A percentile compares a stretch with the other conserved stretches of the same genome.
These are phyloP conservation scores for Dendrocincla tyrannina DNA, from an alignment of 2,797 vertebrate species.

Conservation along the genomic window DNA sequence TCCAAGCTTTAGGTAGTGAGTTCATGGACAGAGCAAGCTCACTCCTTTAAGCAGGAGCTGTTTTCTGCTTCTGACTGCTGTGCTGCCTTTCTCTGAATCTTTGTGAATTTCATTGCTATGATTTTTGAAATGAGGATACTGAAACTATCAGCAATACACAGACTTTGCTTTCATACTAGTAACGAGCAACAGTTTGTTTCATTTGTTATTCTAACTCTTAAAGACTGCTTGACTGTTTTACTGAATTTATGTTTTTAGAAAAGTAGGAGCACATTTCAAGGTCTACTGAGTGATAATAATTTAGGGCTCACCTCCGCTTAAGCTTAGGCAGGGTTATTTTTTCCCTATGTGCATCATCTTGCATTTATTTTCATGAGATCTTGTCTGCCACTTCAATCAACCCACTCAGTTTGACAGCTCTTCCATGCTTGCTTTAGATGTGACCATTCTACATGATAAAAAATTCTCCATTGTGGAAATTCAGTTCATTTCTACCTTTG, in stretches of 20 bases:
- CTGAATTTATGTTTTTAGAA: background rate
- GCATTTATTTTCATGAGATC: background rate
- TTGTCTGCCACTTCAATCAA: background rate
- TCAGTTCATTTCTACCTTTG: background rate
- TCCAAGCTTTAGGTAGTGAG: accelerated
- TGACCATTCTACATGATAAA: background rate
- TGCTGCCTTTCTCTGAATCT: background rate
- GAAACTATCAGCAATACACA: background rate
- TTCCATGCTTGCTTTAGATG: background rate
- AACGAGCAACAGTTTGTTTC: background rate
- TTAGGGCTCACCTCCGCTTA: background rate
- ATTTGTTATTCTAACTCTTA: background rate
- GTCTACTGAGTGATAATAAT: background rate
- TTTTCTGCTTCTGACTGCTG: background rate
- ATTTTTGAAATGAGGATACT: background rate
- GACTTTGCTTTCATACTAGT: background rate
- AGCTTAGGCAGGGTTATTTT: background rate
- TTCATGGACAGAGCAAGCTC: background rate
- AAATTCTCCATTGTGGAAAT: background rate
- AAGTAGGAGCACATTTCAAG: background rate
- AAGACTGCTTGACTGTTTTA: background rate
- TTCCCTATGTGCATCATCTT: background rate
- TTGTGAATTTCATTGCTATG: background rate
- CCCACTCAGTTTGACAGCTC: background rate
- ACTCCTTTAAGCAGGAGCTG: background rate